A percentile compares a stretch with the other conserved stretches of the same genome.
Conservation (phyloP, 2,888 invertebrate species). For the Phytoseiulus persimilis region DNA sequence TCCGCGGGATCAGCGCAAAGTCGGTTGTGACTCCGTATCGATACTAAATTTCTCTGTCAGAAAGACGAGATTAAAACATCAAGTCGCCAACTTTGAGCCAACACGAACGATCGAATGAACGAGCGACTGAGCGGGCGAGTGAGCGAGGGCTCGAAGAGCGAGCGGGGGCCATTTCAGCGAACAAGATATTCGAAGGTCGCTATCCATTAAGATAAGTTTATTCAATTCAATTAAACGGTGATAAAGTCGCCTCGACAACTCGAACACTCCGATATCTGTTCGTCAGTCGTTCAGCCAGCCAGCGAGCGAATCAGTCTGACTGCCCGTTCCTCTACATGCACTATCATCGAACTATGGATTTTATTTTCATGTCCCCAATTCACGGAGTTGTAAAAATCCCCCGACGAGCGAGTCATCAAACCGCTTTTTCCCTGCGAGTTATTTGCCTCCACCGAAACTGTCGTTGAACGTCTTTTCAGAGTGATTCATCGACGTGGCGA, state of each 20-base stretch:
- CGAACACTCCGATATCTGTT: background rate
- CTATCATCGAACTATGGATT: conserved; percentile 5
- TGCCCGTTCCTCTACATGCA: background rate
- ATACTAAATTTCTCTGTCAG: background rate
- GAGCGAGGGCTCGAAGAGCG: background rate
- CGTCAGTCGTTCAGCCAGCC: background rate
- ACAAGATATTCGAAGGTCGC: conserved; percentile 5
- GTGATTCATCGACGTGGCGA: background rate
- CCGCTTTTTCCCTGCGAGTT: background rate
- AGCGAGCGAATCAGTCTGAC: background rate
- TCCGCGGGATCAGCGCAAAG: background rate
- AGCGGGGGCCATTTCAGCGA: conserved; percentile 5
- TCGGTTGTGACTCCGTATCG: background rate
- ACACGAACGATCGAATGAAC: background rate
- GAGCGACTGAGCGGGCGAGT: background rate
- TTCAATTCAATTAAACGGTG: conserved; percentile 5
- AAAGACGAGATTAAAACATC: background rate
- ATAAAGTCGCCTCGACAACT: conserved; percentile 5
- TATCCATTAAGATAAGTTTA: conserved; percentile 5
- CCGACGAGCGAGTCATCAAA: background rate
- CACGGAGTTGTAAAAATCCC: background rate
- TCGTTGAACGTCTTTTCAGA: background rate
- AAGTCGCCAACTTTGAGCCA: background rate
- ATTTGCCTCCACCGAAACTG: background rate
- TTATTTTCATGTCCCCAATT: conserved; percentile 5